Percentiles rank a stretch among this genome's conserved stretches.
These are phyloP conservation scores for Elephas maximus DNA, from an alignment of 2,113 vertebrate species.

Conservation along the genomic window DNA sequence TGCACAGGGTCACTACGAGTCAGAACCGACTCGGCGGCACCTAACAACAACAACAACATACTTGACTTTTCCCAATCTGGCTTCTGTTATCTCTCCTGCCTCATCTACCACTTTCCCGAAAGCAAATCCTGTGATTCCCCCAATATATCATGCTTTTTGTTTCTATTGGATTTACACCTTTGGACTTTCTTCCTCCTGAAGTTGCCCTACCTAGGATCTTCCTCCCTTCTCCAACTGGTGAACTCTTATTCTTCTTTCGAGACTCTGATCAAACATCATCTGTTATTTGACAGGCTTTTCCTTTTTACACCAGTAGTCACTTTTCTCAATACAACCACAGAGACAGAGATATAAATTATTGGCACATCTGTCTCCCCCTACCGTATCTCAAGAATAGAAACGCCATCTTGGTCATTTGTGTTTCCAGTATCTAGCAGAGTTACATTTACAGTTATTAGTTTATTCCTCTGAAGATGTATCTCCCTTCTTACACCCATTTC, in stretches of 20 bases:
- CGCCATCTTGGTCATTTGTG: background rate
- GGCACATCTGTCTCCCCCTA: background rate
- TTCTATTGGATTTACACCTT: background rate
- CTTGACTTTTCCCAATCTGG: conserved; percentile 16
- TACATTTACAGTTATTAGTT: background rate
- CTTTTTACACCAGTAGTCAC: background rate
- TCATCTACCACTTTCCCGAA: background rate
- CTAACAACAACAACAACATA: background rate
- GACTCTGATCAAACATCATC: background rate
- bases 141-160: background rate
- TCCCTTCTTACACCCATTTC: background rate
- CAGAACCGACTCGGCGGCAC: too few species aligned
- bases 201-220: background rate
- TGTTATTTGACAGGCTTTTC: background rate
- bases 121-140: background rate
- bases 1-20: too few species aligned
- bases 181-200: conserved; percentile 28
- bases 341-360: background rate
- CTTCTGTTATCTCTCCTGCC: background rate
- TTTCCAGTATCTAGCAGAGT: background rate
- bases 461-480: background rate
- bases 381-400: conserved; percentile 1
- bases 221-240: background rate
- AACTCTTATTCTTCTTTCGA: conserved; percentile 26
- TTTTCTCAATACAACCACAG: background rate